These are phyloP conservation scores for Brachionus asplanchnoidis DNA, from an alignment of 1,140 invertebrate genomes.

Conservation along the genomic window DNA sequence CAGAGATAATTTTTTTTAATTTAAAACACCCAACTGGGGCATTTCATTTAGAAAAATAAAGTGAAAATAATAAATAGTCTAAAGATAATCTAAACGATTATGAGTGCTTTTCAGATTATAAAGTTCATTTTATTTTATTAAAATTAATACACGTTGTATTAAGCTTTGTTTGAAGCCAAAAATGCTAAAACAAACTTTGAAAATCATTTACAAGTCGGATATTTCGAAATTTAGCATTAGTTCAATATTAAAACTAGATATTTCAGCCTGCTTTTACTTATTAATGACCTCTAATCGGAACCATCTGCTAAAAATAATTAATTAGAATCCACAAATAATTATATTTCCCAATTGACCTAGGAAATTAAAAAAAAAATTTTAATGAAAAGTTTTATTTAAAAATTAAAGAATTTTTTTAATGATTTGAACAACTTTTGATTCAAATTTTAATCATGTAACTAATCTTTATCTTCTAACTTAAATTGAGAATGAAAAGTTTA, in stretches of 20 bases:
- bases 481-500: too few species aligned
- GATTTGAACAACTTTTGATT: background rate
- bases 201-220: background rate
- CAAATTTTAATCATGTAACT: background rate
- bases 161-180: background rate
- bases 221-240: background rate
- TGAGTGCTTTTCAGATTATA: background rate
- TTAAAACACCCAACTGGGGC: background rate
- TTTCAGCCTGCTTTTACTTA: background rate
- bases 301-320: background rate
- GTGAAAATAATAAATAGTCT: background rate
- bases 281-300: background rate
- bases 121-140: background rate
- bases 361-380: background rate
- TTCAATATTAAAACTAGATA: background rate
- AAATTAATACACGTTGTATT: background rate
- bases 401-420: too few species aligned
- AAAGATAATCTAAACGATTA: background rate
- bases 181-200: background rate
- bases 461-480: too few species aligned
- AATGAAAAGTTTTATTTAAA: background rate
- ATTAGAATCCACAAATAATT: background rate
- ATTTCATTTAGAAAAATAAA: background rate
- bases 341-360: background rate
- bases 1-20: background rate